Conservation (phyloP, 2,113 vertebrate genomes). For the Macquaria australasica region DNA sequence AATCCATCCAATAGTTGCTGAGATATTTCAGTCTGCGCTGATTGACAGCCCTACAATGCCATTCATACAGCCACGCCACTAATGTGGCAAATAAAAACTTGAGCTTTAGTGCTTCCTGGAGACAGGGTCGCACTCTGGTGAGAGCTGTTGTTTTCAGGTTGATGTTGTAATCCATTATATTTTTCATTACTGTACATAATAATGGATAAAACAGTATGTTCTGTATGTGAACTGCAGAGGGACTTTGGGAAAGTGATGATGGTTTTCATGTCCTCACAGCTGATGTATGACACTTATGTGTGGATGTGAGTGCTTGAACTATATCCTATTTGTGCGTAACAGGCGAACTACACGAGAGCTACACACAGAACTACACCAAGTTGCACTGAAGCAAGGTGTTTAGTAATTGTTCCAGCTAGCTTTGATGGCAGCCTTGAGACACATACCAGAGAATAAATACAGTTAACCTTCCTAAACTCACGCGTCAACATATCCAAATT, state of each 20-base stretch:
- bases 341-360: too few relatives aligned
- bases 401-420: not conserved
- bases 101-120: not conserved
- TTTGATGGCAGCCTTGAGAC: slow-evolving; percentile 14
- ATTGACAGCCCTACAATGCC: not conserved
- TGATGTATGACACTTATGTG: not conserved
- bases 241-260: not conserved
- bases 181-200: not conserved
- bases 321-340: not conserved
- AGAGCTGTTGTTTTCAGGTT: not conserved
- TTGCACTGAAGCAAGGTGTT: not conserved
- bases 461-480: not conserved
- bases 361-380: too few relatives aligned
- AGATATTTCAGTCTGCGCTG: not conserved
- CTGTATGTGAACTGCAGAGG: not conserved
- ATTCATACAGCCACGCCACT: not conserved
- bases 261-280: slow-evolving; percentile 8
- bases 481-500: not conserved
- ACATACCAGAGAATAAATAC: not conserved
- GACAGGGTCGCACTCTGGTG: not conserved
- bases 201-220: not conserved
- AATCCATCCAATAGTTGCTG: too few relatives aligned
- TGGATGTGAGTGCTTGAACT: not conserved
- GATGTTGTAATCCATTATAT: not conserved
- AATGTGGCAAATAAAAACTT: not conserved